Conservation (phyloP, 2,797 vertebrate species). For the Micrastur ruficollis region DNA sequence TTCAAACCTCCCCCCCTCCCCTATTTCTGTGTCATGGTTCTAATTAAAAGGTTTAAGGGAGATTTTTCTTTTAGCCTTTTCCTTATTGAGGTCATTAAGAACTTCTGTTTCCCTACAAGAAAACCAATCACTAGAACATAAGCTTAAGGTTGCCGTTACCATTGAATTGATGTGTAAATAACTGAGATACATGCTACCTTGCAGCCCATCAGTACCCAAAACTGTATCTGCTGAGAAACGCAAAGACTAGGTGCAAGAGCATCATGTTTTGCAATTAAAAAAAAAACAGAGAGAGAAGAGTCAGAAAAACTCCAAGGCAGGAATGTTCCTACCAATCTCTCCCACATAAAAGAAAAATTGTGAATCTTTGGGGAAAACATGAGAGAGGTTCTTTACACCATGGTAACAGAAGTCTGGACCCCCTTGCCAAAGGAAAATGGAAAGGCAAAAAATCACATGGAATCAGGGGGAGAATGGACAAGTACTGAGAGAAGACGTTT, state of each 20-base stretch:
- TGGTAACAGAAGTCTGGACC: not conserved
- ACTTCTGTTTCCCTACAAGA: not conserved
- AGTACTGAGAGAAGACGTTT: not conserved
- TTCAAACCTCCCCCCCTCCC: not conserved
- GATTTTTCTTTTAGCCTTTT: not conserved
- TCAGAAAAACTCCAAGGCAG: not conserved
- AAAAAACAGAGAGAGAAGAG: not conserved
- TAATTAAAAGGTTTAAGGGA: not conserved
- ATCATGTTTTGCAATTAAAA: not conserved
- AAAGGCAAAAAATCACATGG: not conserved
- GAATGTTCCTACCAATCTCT: not conserved
- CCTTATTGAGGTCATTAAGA: not conserved
- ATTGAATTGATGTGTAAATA: not conserved
- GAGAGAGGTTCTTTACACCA: not conserved
- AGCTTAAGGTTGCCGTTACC: not conserved
- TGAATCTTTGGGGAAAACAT: not conserved
- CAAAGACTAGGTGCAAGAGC: not conserved
- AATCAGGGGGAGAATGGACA: not conserved
- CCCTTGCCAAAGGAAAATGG: not conserved
- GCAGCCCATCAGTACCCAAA: not conserved
- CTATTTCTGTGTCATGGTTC: not conserved
- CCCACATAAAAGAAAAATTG: not conserved
- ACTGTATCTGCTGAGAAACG: not conserved
- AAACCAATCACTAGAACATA: not conserved
- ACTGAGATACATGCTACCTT: not conserved